A percentile compares a stretch with the other conserved stretches of the same genome.
These are phyloP conservation scores for Myathropa florea DNA, from an alignment of 2,888 invertebrate genomes.

Conservation along the genomic window DNA sequence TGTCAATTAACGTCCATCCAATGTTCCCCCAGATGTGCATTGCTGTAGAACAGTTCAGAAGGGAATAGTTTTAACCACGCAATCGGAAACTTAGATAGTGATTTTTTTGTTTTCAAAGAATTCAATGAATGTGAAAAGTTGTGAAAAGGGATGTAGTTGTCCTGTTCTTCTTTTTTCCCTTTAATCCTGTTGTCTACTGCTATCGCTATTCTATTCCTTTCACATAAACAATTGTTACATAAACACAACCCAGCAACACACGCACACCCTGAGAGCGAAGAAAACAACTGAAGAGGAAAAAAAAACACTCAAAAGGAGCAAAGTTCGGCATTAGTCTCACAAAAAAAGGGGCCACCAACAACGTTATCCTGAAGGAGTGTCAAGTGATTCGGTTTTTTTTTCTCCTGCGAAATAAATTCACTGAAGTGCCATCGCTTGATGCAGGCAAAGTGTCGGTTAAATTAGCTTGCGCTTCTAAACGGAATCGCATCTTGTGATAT, in stretches of 20 bases:
- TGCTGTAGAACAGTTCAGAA: constrained; percentile 25
- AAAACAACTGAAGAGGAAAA: background rate
- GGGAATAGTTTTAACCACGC: constrained; percentile 41
- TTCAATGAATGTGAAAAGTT: constrained; percentile 27
- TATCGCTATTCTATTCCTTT: constrained; percentile 30
- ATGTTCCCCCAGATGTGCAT: constrained; percentile 28
- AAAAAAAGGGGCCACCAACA: background rate
- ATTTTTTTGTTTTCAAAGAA: constrained; percentile 38
- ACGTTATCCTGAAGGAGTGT: constrained; percentile 2
- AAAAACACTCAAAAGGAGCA: constrained; percentile 45
- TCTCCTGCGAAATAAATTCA: background rate
- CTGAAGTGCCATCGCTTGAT: background rate
- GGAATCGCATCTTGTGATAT: background rate
- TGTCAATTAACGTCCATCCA: constrained; percentile 65
- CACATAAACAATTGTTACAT: constrained; percentile 69
- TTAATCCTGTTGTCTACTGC: constrained; percentile 4
- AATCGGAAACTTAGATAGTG: constrained; percentile 20
- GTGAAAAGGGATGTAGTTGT: constrained; percentile 36
- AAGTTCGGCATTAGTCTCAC: constrained; percentile 32
- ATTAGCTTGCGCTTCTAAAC: background rate
- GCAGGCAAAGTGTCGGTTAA: background rate
- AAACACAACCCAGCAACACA: constrained; percentile 37
- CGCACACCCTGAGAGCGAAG: constrained; percentile 37
- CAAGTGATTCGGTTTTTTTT: constrained; percentile 24
- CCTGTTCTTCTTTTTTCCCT: constrained; percentile 29